Percentiles rank a stretch among this genome's conserved stretches.
Conservation (phyloP, 92 coral and sea anemone species). For the Umimayanthus chanpuru region DNA sequence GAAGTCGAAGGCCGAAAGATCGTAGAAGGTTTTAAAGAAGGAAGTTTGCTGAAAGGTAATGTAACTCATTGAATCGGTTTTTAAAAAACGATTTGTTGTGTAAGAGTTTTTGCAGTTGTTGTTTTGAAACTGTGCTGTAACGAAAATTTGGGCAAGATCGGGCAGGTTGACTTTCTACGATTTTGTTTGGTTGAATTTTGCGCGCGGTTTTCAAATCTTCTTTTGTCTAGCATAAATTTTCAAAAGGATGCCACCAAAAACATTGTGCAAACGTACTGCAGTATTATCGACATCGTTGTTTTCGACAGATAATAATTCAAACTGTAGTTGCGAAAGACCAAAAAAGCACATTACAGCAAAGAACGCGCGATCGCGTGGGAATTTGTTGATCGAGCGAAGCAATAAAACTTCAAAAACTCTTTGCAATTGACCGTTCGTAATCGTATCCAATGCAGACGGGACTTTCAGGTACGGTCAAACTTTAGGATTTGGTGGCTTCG, state of each 20-base stretch:
- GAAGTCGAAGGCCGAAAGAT: slow-evolving; percentile 34
- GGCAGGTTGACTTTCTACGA: slow-evolving; percentile 44
- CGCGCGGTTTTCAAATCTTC: slow-evolving; percentile 87
- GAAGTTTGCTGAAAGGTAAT: slow-evolving; percentile 56
- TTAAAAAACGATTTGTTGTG: neutral
- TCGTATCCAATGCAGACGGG: no score
- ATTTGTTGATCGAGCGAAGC: neutral
- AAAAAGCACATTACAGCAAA: neutral
- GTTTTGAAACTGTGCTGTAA: slow-evolving; percentile 44
- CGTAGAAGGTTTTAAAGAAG: slow-evolving; percentile 5
- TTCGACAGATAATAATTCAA: no score
- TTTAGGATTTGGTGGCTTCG: no score
- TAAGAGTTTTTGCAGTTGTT: neutral
- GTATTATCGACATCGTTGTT: neutral
- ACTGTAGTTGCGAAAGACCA: neutral
- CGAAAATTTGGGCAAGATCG: slow-evolving; percentile 77
- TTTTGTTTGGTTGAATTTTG: slow-evolving; percentile 62
- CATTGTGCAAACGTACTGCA: neutral
- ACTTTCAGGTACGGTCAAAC: no score
- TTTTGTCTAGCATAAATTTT: slow-evolving; percentile 24
- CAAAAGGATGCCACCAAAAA: neutral
- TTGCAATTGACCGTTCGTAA: no score
- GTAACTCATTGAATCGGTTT: neutral
- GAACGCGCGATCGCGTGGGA: neutral
- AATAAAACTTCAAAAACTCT: no score